Evolutionary conservation across 2,797 vertebrate species (phyloP).

Genomic region (Phalanger gymnotis): DNA sequence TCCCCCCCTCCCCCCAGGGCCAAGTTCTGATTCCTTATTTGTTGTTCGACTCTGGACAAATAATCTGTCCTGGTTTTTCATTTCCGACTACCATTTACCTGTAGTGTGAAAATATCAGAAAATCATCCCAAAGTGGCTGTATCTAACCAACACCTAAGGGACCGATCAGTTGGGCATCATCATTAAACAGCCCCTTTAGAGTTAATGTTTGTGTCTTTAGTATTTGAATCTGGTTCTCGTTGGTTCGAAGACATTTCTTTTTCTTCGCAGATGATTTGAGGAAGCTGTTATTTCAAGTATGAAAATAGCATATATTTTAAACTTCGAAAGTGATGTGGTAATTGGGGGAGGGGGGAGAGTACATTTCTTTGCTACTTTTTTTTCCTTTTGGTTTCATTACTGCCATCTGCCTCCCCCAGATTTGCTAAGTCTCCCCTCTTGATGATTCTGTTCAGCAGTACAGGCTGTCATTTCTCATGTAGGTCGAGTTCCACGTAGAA

Average conservation of each 20-base stretch:
- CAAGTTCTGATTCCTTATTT: conserved; percentile 50
- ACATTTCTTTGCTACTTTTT: not conserved
- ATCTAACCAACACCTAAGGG: not conserved
- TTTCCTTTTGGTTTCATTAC: not conserved
- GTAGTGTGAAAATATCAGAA: not conserved
- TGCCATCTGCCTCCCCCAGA: not conserved
- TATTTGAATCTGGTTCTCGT: not conserved
- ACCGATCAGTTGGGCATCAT: not conserved
- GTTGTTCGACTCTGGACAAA: conserved; percentile 60
- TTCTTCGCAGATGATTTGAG: not conserved
- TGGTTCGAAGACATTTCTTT: not conserved
- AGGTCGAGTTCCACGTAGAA: not conserved
- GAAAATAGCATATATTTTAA: not conserved
- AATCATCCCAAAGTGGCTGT: not conserved
- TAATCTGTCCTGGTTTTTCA: conserved; percentile 42
- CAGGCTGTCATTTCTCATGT: not conserved
- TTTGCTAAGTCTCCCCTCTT: not conserved
- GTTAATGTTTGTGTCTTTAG: not conserved
- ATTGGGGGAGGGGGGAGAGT: not conserved
- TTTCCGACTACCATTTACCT: conserved; percentile 11
- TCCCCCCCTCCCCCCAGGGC: not conserved
- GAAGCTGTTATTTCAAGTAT: not conserved
- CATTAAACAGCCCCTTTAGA: conserved; percentile 51
- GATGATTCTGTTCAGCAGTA: not conserved
- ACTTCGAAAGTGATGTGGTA: not conserved